A percentile compares a stretch with the other conserved stretches of the same genome.
These are phyloP conservation scores for Oligia fasciuncula DNA, from an alignment of 2,888 invertebrate genomes.

Conservation along the genomic window DNA sequence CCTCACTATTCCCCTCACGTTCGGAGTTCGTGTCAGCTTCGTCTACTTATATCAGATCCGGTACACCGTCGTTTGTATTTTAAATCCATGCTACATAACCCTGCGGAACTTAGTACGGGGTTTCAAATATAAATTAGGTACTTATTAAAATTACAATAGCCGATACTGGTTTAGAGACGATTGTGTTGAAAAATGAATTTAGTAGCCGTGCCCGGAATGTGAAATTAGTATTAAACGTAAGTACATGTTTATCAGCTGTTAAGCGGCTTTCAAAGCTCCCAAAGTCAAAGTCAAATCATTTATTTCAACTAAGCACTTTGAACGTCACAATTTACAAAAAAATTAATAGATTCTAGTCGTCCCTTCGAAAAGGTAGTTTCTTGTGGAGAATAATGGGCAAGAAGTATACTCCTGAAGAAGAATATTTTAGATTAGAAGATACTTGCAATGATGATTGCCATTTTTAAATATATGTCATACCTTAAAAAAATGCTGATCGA, in stretches of 20 bases:
- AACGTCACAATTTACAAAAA: too few species aligned
- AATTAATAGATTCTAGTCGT: too few species aligned
- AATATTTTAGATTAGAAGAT: neutral
- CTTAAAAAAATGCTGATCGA: neutral
- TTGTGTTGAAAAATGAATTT: conserved; percentile 30
- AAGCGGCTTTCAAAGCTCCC: neutral
- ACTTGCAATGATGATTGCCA: neutral
- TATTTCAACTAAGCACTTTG: too few species aligned
- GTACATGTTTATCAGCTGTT: too few species aligned
- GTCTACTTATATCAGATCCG: conserved; percentile 78
- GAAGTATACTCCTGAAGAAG: neutral
- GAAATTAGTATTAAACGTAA: conserved; percentile 6
- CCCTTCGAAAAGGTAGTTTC: too few species aligned
- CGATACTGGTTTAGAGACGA: conserved; percentile 6
- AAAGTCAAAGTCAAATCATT: too few species aligned
- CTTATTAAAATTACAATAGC: conserved; percentile 40
- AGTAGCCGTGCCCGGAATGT: neutral
- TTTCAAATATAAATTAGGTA: conserved; percentile 57
- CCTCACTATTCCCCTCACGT: conserved; percentile 73
- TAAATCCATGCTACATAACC: conserved; percentile 64
- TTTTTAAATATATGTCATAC: neutral
- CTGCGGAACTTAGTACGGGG: conserved; percentile 62
- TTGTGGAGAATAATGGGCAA: too few species aligned
- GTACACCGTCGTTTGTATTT: conserved; percentile 73
- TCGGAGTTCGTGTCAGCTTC: conserved; percentile 71